These are phyloP conservation scores for Acanthochromis polyacanthus DNA, from an alignment of 2,113 vertebrate species.

Conservation along the genomic window DNA sequence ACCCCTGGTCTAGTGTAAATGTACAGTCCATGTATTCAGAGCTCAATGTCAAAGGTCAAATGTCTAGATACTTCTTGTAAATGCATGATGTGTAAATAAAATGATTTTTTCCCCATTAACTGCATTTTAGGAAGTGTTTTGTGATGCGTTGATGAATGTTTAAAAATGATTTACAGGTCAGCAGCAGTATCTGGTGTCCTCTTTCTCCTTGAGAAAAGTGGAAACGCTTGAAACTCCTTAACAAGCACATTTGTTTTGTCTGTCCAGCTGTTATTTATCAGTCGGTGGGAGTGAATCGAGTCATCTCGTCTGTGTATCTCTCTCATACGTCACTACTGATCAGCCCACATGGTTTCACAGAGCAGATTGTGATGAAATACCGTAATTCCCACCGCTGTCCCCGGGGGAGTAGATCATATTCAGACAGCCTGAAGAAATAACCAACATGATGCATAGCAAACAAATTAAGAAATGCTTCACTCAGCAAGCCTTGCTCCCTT, in stretches of 20 bases:
- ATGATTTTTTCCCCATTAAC: no score
- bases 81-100: no score
- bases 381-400: slow-evolving; percentile 3
- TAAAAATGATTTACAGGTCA: no score
- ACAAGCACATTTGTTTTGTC: slow-evolving; percentile 53
- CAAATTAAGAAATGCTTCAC: not conserved
- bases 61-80: no score
- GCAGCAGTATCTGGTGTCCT: no score
- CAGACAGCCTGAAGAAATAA: slow-evolving; percentile 25
- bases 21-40: no score
- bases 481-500: slow-evolving; percentile 45
- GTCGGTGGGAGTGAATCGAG: slow-evolving; percentile 37
- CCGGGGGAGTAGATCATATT: slow-evolving; percentile 35
- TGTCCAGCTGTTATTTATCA: slow-evolving; percentile 66
- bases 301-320: slow-evolving; percentile 43
- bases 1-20: no score
- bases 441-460: slow-evolving; percentile 8
- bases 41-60: no score
- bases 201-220: no score
- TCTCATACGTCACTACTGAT: slow-evolving; percentile 57
- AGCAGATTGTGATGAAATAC: slow-evolving; percentile 47
- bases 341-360: slow-evolving; percentile 48
- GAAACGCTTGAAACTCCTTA: slow-evolving; percentile 5
- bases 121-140: no score
- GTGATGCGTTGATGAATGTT: no score